Base-by-base conservation (phyloP, 2,797 vertebrate species). In the Carapus acus region DNA sequence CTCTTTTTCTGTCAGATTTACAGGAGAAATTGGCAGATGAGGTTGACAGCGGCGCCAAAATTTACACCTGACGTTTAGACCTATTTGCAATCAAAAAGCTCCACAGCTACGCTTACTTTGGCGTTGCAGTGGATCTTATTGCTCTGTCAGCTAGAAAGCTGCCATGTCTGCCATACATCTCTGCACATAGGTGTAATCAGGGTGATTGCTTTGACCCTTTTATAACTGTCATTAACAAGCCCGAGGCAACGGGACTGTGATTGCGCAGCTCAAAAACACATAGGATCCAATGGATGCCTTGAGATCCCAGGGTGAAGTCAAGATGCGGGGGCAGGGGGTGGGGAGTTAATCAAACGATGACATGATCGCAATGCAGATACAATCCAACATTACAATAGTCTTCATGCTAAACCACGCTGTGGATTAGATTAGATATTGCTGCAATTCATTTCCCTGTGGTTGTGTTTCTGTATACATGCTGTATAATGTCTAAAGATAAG, bases 181-280 rank as follows among this genome's bases (percentile, higher is more conserved):
- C 11, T 36, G 34, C 34, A 36, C 34, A n/a, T 36, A 36, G 13
- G 5, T n/a, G 63, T 55, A 69, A 54, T 71, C 43, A 62, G 66
- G 62, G 67, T 76, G 73, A 73, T 74, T 65, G 67, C 54, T 50
- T 38, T 75, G 73, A 76, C 79, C 76, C 65, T 63, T 74, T 75
- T 58, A 73, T 74, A 62, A 49, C 50, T 71, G 71, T 62, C 77
- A 74, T 81, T 78, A 78, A 62, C 68, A 77, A 60, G 57, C 58
- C 65, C 49, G 55, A 22, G 48, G 68, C 67, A 68, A 78, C 79
- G 75, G 67, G 65, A 51, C 59, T 76, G 70, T 73, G 67, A 84
- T 81, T 82, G 80, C 73, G 76, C 71, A 47, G 63, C 34, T 49
- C 43, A 58, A 72, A 74, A 77, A 65, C 71, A 69, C 73, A 75